Evolutionary conservation across 2,113 vertebrate genomes (phyloP), one percentile per base, ranked within the genome.

Genomic region (Sinocyclocheilus rhinocerous): DNA sequence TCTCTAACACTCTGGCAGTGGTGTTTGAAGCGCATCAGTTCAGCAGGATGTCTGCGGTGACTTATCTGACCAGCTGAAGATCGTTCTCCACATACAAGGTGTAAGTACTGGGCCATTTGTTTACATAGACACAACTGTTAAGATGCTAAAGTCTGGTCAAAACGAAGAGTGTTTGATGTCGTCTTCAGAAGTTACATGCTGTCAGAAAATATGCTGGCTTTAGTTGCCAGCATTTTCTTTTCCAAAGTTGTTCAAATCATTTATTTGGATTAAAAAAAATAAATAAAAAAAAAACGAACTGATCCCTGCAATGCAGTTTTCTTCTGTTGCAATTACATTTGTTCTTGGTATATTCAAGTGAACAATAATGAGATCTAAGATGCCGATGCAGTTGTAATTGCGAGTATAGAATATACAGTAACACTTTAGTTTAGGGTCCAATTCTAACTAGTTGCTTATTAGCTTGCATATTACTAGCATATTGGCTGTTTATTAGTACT

Each of bases 111-210:
- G 7, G 6, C 26, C n/a, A 65, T 73, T 88, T 88, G 73, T 72
- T 69, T 63, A 48, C 15, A 29, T 61, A 50, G 63, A 70, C 22
- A 67, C 52, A 85, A 85, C 72, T 85, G 59, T 39, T 65, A 45
- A 65, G 50, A 83, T 5, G 63, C 61, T 57, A 42, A 81, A 80
- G 42, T 79, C 29, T 20, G 24, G 15, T 8, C 15, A 45, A n/a
- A n/a, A 24, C 11, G 0, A 36, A 22, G 63, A n/a, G 12, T 4
- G 1, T 52, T 67, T 83, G 45, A 83, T 36, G 79, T 36, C 20
- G 24, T 83, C 52, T 80, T 52, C 24, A 77, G 55, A 80, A 22
- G 16, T 59, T 24, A 80, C 77, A 61, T 7, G 2, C 33, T 80
- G 77, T 33, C 29, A 33, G 29, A 33, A 33, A 33, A 33, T 33